Percentiles rank a stretch among this genome's conserved stretches.
Evolutionary conservation across 2,797 vertebrate species (phyloP).

Genomic region (Vultur gryphus): DNA sequence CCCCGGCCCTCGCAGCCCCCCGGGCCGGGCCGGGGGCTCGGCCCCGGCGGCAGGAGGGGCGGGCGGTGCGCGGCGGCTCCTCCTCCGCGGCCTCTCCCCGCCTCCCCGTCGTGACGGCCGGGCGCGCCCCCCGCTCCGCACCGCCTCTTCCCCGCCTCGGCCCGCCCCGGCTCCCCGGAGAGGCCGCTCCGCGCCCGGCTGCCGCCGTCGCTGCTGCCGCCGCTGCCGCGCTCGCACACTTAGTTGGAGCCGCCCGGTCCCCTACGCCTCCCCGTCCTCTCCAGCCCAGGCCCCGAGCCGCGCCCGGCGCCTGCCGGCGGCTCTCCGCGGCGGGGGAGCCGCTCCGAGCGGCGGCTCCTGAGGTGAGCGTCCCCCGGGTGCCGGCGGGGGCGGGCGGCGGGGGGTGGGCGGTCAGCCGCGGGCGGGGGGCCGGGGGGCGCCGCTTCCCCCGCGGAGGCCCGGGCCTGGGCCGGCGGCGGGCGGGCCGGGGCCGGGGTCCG

Average conservation of each 20-base stretch:
- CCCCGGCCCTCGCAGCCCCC: no score
- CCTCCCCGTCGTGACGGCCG: not conserved
- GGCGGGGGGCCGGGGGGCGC: not conserved
- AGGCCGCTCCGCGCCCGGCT: conserved; percentile 36
- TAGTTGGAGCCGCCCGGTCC: not conserved
- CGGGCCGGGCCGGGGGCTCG: not conserved
- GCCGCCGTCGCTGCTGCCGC: not conserved
- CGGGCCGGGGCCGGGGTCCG: not conserved
- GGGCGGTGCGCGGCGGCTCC: not conserved
- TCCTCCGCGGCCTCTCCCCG: not conserved
- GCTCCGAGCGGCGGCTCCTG: not conserved
- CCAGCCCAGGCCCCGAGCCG: not conserved
- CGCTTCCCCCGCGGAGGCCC: not conserved
- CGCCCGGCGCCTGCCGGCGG: not conserved
- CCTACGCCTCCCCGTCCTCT: not conserved
- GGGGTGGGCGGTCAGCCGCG: not conserved
- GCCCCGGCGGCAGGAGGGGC: no score
- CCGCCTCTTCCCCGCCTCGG: not conserved
- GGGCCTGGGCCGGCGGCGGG: not conserved
- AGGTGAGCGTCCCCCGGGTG: conserved; percentile 43
- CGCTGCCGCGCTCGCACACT: conserved; percentile 47
- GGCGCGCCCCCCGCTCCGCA: not conserved
- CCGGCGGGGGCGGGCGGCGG: not conserved
- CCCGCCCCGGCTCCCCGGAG: conserved; percentile 51
- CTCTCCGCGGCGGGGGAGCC: not conserved